These are phyloP conservation scores for Eurois occulta DNA, from an alignment of 2,888 invertebrate genomes.

Conservation along the genomic window DNA sequence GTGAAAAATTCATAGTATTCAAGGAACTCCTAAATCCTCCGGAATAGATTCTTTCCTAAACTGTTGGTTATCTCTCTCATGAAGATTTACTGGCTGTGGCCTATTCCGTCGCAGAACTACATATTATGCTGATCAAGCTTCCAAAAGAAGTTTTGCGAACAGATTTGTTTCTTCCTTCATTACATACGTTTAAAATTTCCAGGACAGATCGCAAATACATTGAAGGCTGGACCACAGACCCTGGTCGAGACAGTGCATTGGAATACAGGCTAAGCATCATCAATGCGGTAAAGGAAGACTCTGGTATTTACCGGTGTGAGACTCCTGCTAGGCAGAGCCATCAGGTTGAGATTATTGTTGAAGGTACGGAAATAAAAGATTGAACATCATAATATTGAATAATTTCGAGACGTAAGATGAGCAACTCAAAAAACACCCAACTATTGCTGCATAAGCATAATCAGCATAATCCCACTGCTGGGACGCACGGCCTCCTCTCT, in stretches of 20 bases:
- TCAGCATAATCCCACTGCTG: too few relatives aligned
- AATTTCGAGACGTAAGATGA: neutral
- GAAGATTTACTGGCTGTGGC: neutral
- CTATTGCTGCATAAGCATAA: too few relatives aligned
- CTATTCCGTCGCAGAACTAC: neutral
- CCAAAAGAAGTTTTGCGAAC: neutral
- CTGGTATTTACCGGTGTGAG: constrained; percentile 95
- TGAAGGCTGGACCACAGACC: constrained; percentile 96
- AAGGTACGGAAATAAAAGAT: constrained; percentile 87
- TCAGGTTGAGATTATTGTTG: constrained; percentile 94
- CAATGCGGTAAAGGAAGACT: constrained; percentile 95
- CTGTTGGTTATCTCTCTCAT: neutral
- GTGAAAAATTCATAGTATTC: neutral
- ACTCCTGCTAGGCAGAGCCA: constrained; percentile 96
- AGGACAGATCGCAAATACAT: constrained; percentile 86
- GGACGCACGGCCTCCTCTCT: too few relatives aligned
- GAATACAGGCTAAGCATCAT: constrained; percentile 95
- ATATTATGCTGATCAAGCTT: neutral
- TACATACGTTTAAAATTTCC: neutral
- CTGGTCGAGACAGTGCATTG: constrained; percentile 94
- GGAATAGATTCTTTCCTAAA: neutral
- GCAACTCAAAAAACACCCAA: neutral
- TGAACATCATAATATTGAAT: neutral
- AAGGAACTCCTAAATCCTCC: neutral
- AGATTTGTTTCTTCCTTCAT: neutral